Conservation (phyloP, 2,797 vertebrate species). For the Enteromius fasciolatus region DNA sequence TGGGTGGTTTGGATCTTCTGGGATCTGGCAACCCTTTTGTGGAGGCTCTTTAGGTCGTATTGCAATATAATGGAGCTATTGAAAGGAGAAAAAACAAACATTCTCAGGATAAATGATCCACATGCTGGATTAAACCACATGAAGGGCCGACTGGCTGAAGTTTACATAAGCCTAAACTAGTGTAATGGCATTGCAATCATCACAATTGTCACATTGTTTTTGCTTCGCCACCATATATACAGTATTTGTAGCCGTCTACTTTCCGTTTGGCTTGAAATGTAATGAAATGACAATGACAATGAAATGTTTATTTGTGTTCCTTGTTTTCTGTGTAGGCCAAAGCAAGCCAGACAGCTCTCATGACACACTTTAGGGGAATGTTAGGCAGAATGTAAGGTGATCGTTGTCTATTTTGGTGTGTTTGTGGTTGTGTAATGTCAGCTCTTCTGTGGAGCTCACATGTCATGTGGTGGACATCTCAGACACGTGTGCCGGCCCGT, state of each 20-base stretch:
- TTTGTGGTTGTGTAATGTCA: constrained; percentile 16
- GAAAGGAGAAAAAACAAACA: background rate
- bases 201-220: background rate
- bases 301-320: background rate
- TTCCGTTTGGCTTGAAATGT: background rate
- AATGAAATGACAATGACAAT: too few relatives aligned
- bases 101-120: background rate
- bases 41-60: background rate
- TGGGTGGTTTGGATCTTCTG: constrained; percentile 7
- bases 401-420: constrained; percentile 17
- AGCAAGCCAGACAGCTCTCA: background rate
- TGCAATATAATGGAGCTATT: constrained; percentile 12
- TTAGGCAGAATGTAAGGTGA: constrained; percentile 14
- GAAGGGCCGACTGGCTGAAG: background rate
- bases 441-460: background rate
- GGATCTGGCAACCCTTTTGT: background rate
- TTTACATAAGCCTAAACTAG: background rate
- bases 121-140: background rate
- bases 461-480: background rate
- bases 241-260: background rate
- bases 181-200: background rate
- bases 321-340: background rate
- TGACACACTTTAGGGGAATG: background rate
- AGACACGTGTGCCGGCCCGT: background rate
- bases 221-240: background rate